Percentiles rank a stretch among this genome's conserved stretches.
Conservation (phyloP, 2,797 vertebrate genomes). For the Poecilia wingei region DNA sequence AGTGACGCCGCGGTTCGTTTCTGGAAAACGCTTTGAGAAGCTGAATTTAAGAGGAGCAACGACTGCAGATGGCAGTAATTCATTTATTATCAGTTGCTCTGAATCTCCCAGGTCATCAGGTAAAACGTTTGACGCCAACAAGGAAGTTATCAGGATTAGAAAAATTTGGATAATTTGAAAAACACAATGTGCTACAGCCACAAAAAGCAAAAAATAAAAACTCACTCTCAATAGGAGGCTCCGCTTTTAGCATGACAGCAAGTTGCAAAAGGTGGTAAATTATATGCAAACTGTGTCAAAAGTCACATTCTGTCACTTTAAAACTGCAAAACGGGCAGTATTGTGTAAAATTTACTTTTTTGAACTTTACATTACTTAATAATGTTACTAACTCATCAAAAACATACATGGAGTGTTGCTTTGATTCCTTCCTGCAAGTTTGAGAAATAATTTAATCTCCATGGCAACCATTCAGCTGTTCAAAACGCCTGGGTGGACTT, state of each 20-base stretch:
- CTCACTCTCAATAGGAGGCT: not conserved
- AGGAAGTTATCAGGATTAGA: not conserved
- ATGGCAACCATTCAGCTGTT: too few species aligned
- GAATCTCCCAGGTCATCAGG: not conserved
- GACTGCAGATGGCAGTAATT: not conserved
- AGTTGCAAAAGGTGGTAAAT: not conserved
- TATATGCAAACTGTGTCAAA: not conserved
- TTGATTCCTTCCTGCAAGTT: too few species aligned
- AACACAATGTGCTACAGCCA: not conserved
- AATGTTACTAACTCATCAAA: too few species aligned
- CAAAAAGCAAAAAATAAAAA: not conserved
- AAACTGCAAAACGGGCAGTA: not conserved
- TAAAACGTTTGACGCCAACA: not conserved
- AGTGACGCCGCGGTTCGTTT: not conserved
- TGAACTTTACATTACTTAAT: too few species aligned
- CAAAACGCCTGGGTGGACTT: too few species aligned
- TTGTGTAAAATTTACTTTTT: not conserved
- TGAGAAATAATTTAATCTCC: too few species aligned
- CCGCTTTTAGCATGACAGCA: not conserved
- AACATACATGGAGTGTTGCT: too few species aligned
- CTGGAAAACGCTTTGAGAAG: not conserved
- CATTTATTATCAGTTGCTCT: not conserved
- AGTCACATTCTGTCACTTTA: not conserved
- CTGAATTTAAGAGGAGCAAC: not conserved
- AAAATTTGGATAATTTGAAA: not conserved